These are phyloP conservation scores for Laticauda colubrina DNA, from an alignment of 2,113 vertebrate species.

Conservation along the genomic window DNA sequence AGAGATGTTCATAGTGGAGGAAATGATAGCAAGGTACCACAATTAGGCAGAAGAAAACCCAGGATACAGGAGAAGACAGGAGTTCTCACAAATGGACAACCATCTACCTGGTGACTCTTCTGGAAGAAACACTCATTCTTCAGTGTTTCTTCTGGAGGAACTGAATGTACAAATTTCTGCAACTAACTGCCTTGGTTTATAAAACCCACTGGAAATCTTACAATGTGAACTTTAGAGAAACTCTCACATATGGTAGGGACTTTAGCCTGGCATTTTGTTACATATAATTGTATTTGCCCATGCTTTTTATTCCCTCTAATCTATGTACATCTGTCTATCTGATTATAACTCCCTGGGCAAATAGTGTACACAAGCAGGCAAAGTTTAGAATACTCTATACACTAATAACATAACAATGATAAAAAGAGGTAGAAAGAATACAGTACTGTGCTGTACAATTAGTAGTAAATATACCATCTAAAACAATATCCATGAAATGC, in stretches of 20 bases:
- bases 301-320: background rate
- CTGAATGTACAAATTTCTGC: background rate
- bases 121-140: background rate
- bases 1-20: background rate
- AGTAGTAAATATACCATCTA: background rate
- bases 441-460: background rate
- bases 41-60: background rate
- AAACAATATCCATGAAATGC: background rate
- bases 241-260: background rate
- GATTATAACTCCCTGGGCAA: background rate
- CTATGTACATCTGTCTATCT: background rate
- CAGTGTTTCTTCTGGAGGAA: background rate
- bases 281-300: background rate
- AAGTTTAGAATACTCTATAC: background rate
- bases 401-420: background rate
- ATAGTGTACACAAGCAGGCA: background rate
- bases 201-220: background rate
- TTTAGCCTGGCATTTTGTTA: background rate
- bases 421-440: background rate
- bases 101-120: background rate
- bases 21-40: background rate
- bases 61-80: background rate
- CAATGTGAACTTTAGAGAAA: background rate
- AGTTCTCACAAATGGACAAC: background rate
- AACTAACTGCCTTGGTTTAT: background rate